Evolutionary conservation across 2,113 vertebrate genomes (phyloP), one percentile per base, ranked within the genome.

Genomic region (Willisornis vidua): DNA sequence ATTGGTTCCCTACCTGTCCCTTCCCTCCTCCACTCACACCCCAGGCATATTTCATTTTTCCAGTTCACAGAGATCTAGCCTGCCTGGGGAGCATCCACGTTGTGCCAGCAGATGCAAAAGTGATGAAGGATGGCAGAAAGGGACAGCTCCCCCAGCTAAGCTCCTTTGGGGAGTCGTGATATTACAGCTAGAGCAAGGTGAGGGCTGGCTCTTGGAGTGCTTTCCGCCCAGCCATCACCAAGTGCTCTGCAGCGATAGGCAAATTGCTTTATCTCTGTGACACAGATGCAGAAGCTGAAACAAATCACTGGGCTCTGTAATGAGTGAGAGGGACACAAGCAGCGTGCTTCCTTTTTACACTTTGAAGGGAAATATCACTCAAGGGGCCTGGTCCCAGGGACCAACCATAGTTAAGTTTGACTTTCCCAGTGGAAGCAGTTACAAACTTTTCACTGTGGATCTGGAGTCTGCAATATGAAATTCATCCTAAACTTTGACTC

Each of bases 181-280:
- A 52, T 49, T 77, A 49, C 57, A 35, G 48, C 86, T n/a, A 57
- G 76, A 90, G 57, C 65, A 89, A 91, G 88, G 88, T 96, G 70
- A 86, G 61, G 75, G 92, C 72, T 94, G 73, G 46, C 43, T 86
- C 39, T 87, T 0, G 0, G 28, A 72, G 54, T 24, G 37, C 62
- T 88, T 94, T 75, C 63, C 73, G 63, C 43, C 18, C 84, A 68
- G 74, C 39, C 62, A 75, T 45, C 1, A 1, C 85, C 90, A 88
- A 94, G 68, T 84, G 90, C 68, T 94, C 83, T 68, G 71, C 73
- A 75, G 90, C 4, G 85, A 94, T 94, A 91, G 90, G 90, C 75
- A 95, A 92, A 96, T 92, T 54, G 1, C 90, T 95, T 96, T 96
- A 96, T 96, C 96, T 94, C 92, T 86, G 54, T 78, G 79, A 68